Evolutionary conservation across 2,797 vertebrate species (phyloP).

Genomic region (Pseudochirops cupreus): DNA sequence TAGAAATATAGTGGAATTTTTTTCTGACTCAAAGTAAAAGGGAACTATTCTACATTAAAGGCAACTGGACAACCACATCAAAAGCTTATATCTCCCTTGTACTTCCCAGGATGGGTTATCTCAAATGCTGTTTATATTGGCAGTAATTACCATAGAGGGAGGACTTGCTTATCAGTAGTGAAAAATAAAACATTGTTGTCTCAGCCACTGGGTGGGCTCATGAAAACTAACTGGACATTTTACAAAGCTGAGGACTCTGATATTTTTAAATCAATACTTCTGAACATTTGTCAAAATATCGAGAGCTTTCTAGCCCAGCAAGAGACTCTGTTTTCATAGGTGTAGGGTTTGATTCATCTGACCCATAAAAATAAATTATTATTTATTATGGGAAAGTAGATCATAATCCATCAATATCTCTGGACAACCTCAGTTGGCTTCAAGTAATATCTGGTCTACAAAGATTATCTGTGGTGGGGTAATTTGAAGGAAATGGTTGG

Average conservation of each 20-base stretch:
- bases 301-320: not conserved
- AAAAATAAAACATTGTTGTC: constrained; percentile 20
- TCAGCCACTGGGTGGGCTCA: constrained; percentile 30
- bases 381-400: not conserved
- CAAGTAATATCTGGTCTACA: not conserved
- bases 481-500: not conserved
- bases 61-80: not conserved
- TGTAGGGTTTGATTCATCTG: not conserved
- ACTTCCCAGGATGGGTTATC: constrained; percentile 21
- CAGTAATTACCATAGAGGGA: not conserved
- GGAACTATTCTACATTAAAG: constrained; percentile 32
- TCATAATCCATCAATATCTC: not conserved
- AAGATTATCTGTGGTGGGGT: not conserved
- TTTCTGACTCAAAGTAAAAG: constrained; percentile 54
- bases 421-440: not conserved
- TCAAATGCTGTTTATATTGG: constrained; percentile 7
- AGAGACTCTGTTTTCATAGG: not conserved
- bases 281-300: not conserved
- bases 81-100: constrained; percentile 36
- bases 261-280: not conserved
- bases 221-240: constrained; percentile 17
- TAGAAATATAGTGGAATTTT: not conserved
- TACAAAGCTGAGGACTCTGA: constrained; percentile 14
- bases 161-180: not conserved
- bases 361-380: not conserved